Base-by-base conservation (phyloP, 1,140 invertebrate species). In the Delia radicum region DNA sequence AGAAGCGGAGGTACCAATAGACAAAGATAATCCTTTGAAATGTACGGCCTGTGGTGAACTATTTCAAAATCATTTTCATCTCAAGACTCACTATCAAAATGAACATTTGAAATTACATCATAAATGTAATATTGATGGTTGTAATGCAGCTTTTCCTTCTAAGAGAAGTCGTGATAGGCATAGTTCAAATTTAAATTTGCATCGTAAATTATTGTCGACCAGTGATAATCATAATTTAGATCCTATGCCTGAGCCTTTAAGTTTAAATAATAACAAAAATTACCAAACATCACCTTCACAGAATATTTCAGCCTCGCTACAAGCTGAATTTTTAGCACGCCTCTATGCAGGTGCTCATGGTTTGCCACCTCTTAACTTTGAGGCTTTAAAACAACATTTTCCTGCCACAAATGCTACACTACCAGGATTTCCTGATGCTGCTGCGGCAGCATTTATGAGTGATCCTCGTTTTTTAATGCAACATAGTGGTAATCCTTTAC, bases 41-140 rank as follows among this genome's bases (percentile, higher is more conserved):
- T 99, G 97, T 86, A 93, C 93, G 2, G 94, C 94, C 15, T 99
- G 97, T 85, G 95, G 94, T 12, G 97, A 97, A 87, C 90, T 95
- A 79, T 98, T 98, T 87, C 95, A 96, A 84, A 98, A 97, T 82
- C 94, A 96, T 81, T 98, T 97, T 82, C 93, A 94, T n/a, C 92
- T 98, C 0, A 98, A 97, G 87, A 96, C 94, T 0, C 97, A 98
- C 83, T 98, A 96, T 87, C 96, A 97, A 88, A 98, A 96, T 86
- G 94, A 96, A 0, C 97, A 98, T 88, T 90, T 98, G 55, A 98
- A 98, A 87, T 87, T 98, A 75, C 97, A 98, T 93, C 96, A 98
- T 87, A 95, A 95, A 81, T 99, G 97, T 87, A 96, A 93, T 77
- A 93, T 98, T 2, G 95, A 97, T 77, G 96, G 97, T n/a, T 98